phyloP scores from a whole-genome alignment of 1,140 invertebrate genomes.

The Harpegnathos saltator region DNA sequence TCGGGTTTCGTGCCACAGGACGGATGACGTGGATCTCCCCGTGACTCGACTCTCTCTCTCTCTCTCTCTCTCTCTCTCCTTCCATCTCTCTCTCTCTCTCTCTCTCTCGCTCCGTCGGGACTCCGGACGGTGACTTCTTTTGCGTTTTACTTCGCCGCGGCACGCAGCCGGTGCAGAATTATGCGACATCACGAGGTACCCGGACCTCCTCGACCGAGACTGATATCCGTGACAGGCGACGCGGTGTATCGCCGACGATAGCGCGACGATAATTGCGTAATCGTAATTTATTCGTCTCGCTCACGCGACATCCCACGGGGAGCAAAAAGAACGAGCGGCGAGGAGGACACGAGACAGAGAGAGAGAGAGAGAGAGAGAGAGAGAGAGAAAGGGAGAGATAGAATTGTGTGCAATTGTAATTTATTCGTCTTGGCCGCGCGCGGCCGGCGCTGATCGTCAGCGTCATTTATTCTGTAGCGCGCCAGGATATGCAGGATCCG shows the following conservation, averaged over 20 bases:
- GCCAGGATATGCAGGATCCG: not conserved
- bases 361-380: too few species aligned
- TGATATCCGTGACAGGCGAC: conserved; percentile 30
- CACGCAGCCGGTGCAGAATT: conserved; percentile 23
- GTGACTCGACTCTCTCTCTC: not conserved
- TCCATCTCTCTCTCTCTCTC: too few species aligned
- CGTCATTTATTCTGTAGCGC: conserved; percentile 26
- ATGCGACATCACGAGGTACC: conserved; percentile 29
- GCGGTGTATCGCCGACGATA: not conserved
- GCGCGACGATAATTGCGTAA: conserved; percentile 15
- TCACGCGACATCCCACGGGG: conserved; percentile 1
- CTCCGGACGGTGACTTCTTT: conserved; percentile 26
- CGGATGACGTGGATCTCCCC: conserved; percentile 36
- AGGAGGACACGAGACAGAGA: too few species aligned
- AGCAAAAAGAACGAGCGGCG: too few species aligned
- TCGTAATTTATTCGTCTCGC: conserved; percentile 23
- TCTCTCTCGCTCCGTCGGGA: too few species aligned
- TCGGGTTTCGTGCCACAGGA: conserved; percentile 21
- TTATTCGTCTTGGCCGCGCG: not conserved
- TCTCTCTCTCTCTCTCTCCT: too few species aligned
- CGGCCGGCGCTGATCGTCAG: not conserved
- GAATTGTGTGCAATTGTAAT: conserved; percentile 21
- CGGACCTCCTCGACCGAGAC: not conserved
- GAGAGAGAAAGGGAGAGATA: not conserved
- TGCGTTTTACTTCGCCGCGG: not conserved